Base-by-base conservation (phyloP, 1,140 invertebrate species). In the Physella acuta region DNA sequence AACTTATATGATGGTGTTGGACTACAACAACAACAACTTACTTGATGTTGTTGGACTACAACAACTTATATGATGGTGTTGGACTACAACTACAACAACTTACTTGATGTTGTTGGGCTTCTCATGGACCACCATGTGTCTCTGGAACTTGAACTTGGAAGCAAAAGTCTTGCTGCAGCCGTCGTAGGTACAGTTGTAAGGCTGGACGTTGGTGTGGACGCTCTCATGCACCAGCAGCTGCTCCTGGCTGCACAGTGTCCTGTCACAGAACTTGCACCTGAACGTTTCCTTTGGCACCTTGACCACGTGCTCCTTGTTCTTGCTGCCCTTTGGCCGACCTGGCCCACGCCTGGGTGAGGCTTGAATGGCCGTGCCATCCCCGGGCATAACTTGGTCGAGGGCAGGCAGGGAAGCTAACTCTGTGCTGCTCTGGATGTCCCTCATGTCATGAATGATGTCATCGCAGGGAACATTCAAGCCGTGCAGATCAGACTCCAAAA, bases 181-280 rank as follows among this genome's bases (percentile, higher is more conserved):
- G 31, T 58, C 28, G 20, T 72, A 36, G 5, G 76, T 71, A 78
- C 82, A 83, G 17, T 73, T 75, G 78, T 90, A 92, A 1, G 90
- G 90, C 68, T 89, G 87, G 73, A 90, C 88, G 44, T 89, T 90
- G 28, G 89, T 90, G 80, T 92, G 91, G 31, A 71, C 64, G 31
- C 73, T 73, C 14, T 78, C 75, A 72, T 81, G 78, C 3, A 76
- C 87, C 85, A 79, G 88, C 89, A 71, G 86, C 77, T 67, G 78
- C 77, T 85, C 89, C 89, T 78, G 74, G 24, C 75, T 73, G 20
- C 62, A 61, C 56, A 81, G 79, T 26, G 55, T 71, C 61, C 75
- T 83, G 76, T 77, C 88, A 87, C 75, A 74, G 30, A 36, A 36
- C 17, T 34, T 8, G 39, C 71, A 72, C 30, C 39, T 52, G 37